Base-by-base conservation (phyloP, 2,888 invertebrate species). In the Anorthoa munda region DNA sequence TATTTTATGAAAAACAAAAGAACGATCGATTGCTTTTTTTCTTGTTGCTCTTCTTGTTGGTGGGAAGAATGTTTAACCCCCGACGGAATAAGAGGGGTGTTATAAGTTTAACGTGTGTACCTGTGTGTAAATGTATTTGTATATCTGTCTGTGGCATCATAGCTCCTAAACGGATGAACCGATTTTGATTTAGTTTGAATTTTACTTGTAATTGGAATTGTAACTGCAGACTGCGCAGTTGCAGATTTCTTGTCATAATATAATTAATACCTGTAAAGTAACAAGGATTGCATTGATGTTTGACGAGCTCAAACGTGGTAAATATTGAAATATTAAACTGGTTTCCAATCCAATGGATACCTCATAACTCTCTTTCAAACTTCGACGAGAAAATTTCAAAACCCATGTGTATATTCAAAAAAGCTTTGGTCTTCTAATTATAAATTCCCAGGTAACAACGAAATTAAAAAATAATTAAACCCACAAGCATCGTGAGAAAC, bases 401-500 rank as follows among this genome's bases (percentile, higher is more conserved):
- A n/a, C n/a, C n/a, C 11, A 4, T 15, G n/a, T 65, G 1, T 23
- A 2, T 23, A 55, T 21, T 46, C 3, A 2, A 39, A 15, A 70
- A 39, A 23, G 1, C 9, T 23, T 72, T 39, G 15, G 2, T n/a
- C 15, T 39, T 72, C 23, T 39, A 23, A 72, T 72, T 71, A 31
- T 15, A 23, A 1, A 23, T 15, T 3, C 23, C 11, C 7, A 75
- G 31, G 2, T 23, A 50, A 23, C 50, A 76, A 53, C 66, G 11
- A 45, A 66, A 66, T 31, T 39, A 56, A 50, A 75, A 75, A 81
- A 51, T 39, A 51, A 81, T 26, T 50, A n/a, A 61, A 56, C 46
- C 13, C 26, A 21, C 48, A 64, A 21, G 17, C 50, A 45, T 51
- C 11, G 17, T 45, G 45, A 56, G 45, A 55, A 53, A 31, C 31